Evolutionary conservation across 2,888 invertebrate species (phyloP), one percentile per base, ranked within the genome.

Genomic region (Lapara coniferarum): DNA sequence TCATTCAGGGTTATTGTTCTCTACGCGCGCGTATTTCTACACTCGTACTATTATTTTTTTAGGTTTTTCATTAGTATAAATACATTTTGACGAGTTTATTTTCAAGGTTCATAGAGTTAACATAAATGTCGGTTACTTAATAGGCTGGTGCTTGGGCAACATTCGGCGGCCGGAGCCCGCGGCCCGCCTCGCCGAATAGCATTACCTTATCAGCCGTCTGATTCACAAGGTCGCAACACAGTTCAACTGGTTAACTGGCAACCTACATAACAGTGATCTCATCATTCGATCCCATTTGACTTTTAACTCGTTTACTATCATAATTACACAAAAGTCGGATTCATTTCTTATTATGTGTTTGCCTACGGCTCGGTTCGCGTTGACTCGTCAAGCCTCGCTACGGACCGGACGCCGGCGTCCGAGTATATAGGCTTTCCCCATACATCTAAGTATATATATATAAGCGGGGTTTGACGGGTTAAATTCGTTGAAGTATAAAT

Each of bases 201-300:
- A 81, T 81, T 80, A 81, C 89, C 91, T 89, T 92, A 91, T 91
- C 91, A 85, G 87, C 76, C 79, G 88, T 81, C 83, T 89, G 90
- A 90, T 87, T 91, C 91, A 89, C 92, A 92, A 93, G 92, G 92
- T 89, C 90, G 81, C 73, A 75, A 72, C 79, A 79, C 86, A 88
- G 89, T 91, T 91, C 87, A 89, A 89, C 89, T 84, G 84, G 86
- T 83, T 84, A 86, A 84, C 85, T 79, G 81, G 79, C 85, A 85
- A 83, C 85, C 85, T 85, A 89, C 84, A 88, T 87, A 82, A 80
- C 80, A 81, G 81, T 92, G 92, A 92, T 88, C 90, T 92, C 92
- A 91, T 90, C 88, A 75, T 76, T 81, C 78, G 74, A 80, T 80
- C 78, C 72, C 71, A 75, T 78, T 79, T 76, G 73, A 75, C 75